Evolutionary conservation across 37 sponge, comb jelly and placozoan genomes (phyloP).

Genomic region (Spongilla lacustris): DNA sequence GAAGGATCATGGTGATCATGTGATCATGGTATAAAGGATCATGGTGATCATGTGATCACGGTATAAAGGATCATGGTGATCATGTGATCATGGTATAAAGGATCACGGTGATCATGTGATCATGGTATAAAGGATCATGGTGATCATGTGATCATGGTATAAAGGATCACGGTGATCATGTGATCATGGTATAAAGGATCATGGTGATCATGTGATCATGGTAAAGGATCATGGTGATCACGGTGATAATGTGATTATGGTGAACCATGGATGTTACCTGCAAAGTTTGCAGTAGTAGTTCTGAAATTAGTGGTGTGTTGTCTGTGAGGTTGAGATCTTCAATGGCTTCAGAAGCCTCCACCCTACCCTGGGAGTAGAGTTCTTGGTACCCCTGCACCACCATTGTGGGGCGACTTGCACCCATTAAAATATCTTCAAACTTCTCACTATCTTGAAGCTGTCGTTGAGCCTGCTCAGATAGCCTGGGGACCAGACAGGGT

Average conservation of each 20-base stretch:
- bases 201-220: not conserved
- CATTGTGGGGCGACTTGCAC: constrained; percentile 49
- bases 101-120: not conserved
- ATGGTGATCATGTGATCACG: not conserved
- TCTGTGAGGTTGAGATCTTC: constrained; percentile 6
- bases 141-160: not conserved
- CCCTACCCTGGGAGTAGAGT: constrained; percentile 65
- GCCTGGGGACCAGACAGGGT: constrained; percentile 70
- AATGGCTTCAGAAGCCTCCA: constrained; percentile 70
- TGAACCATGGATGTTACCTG: not conserved
- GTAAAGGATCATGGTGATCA: not conserved
- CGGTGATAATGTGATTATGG: not conserved
- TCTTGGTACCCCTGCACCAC: constrained; percentile 64
- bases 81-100: not conserved
- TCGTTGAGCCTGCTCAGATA: constrained; percentile 80
- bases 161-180: no score
- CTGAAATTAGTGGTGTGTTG: not conserved
- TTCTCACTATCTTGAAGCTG: constrained; percentile 70
- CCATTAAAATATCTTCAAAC: constrained; percentile 77
- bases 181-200: no score
- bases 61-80: not conserved
- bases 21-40: not conserved
- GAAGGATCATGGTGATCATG: not conserved
- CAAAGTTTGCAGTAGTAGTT: constrained; percentile 32
- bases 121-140: not conserved